These are phyloP conservation scores for Apistogramma diplotaenia DNA, from an alignment of 2,113 vertebrate species.

Conservation along the genomic window DNA sequence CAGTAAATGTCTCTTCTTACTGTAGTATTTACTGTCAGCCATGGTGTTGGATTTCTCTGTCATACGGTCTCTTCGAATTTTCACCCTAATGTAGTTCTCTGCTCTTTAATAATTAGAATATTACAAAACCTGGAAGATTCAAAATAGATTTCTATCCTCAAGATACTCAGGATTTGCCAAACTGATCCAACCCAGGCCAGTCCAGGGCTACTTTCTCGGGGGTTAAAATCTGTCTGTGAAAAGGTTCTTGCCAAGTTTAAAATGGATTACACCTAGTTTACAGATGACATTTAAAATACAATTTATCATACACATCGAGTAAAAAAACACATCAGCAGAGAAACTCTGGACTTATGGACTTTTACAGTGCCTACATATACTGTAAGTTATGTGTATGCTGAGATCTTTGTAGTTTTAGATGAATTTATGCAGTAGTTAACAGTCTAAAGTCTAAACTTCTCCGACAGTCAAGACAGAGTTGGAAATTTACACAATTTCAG, in stretches of 20 bases:
- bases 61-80: not conserved
- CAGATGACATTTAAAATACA: conserved; percentile 49
- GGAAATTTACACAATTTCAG: not conserved
- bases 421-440: conserved; percentile 48
- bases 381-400: conserved; percentile 14
- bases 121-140: not conserved
- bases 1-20: not conserved
- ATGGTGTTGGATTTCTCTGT: not conserved
- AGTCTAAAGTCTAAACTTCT: conserved; percentile 64
- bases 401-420: conserved; percentile 31
- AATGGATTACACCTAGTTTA: conserved; percentile 43
- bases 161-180: conserved; percentile 24
- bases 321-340: conserved; percentile 49
- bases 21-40: not conserved
- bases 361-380: conserved; percentile 17
- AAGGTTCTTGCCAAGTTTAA: conserved; percentile 41
- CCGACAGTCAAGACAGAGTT: conserved; percentile 24
- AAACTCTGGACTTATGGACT: conserved; percentile 38
- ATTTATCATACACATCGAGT: conserved; percentile 50
- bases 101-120: not conserved
- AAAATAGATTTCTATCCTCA: not conserved
- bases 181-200: conserved; percentile 13
- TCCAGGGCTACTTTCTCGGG: conserved; percentile 8
- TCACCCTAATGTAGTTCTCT: not conserved
- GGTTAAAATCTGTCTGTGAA: conserved; percentile 17